Base-by-base conservation (phyloP, 2,888 invertebrate genomes). In the Leucozona laternaria region DNA sequence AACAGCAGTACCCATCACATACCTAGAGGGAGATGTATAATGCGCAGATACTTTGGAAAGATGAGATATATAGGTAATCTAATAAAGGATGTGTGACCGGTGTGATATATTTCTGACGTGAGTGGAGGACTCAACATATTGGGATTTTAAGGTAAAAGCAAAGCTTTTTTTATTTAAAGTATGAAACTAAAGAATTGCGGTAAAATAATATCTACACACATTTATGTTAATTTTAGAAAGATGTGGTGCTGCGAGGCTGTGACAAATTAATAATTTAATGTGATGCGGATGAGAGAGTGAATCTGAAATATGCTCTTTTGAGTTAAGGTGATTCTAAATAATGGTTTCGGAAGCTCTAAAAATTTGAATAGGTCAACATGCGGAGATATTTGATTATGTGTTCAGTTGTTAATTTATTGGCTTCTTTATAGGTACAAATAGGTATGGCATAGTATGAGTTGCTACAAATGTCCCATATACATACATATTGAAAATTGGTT, bases 51-150 rank as follows among this genome's bases (percentile, higher is more conserved):
- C 15, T 60, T 60, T 15, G 17, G 5, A 5, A 10, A 58, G 34
- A 20, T 7, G 34, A 58, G 58, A 11, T 62, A 7, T n/a, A n/a
- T n/a, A n/a, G n/a, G n/a, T n/a, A n/a, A n/a, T n/a, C n/a, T 62
- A 43, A 43, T 43, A 62, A 43, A 43, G n/a, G 25, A 62, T 34
- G 62, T 34, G 62, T 62, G 62, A 43, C 62, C 11, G 34, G 22
- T 62, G 40, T 62, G 40, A 40, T 60, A 15, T 40, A 34, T 37
- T 22, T 17, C 40, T 60, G n/a, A 0, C 8, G 8, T 55, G 28
- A 2, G n/a, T 31, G 10, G n/a, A 55, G 10, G 10, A 55, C 28
- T 17, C 45, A 15, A 28, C 10, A 31, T 45, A 45, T 45, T 17
- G 17, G 10, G n/a, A 55, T n/a, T 15, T n/a, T 31, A n/a, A n/a